Percentiles rank a stretch among this genome's conserved stretches.
These are phyloP conservation scores for Syritta pipiens DNA, from an alignment of 2,888 invertebrate species.

Conservation along the genomic window DNA sequence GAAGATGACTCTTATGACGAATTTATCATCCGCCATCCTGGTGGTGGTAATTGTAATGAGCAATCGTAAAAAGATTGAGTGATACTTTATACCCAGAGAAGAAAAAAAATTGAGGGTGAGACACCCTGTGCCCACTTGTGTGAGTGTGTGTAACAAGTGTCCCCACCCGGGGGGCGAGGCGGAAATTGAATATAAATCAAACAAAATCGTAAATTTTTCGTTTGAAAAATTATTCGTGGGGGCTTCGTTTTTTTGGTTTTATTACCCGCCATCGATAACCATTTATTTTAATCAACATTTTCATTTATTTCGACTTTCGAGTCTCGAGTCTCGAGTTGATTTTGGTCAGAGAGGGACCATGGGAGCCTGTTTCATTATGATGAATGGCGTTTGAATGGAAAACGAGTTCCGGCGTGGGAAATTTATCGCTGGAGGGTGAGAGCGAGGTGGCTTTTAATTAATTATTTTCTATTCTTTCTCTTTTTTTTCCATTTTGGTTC, in stretches of 20 bases:
- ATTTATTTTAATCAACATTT: slow-evolving; percentile 26
- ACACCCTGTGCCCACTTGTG: background rate
- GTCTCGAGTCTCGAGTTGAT: too few species aligned
- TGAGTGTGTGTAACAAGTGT: slow-evolving; percentile 27
- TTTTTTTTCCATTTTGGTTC: too few species aligned
- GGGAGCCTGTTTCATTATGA: slow-evolving; percentile 3
- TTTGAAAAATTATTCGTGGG: slow-evolving; percentile 17
- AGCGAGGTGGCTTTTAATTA: too few species aligned
- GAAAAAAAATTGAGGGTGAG: background rate
- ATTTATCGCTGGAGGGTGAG: too few species aligned
- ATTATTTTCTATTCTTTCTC: too few species aligned
- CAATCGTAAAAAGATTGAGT: slow-evolving; percentile 14
- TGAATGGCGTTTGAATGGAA: too few species aligned
- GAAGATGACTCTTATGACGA: slow-evolving; percentile 32
- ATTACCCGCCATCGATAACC: slow-evolving; percentile 10
- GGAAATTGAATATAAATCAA: slow-evolving; percentile 25
- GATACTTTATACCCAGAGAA: background rate
- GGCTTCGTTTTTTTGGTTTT: background rate
- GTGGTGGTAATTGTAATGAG: slow-evolving; percentile 47
- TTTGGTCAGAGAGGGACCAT: too few species aligned
- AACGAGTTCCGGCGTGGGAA: too few species aligned
- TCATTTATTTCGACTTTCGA: background rate
- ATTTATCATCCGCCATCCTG: slow-evolving; percentile 21
- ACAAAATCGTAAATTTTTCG: slow-evolving; percentile 1
- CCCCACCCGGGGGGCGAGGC: background rate